Evolutionary conservation across 2,797 vertebrate species (phyloP).

Genomic region (Onychomys torridus): DNA sequence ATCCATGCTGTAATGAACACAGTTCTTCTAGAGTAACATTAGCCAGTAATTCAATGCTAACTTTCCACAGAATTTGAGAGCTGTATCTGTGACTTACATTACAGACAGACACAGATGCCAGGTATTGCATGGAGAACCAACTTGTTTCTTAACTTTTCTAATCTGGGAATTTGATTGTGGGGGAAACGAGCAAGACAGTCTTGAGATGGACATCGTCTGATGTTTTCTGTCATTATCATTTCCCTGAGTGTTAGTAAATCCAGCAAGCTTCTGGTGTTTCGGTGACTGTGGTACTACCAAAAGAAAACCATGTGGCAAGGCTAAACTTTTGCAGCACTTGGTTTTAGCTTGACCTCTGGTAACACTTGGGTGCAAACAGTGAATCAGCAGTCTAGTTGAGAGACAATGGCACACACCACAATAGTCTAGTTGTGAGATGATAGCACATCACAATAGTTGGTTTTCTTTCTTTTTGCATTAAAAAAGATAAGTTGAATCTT

Average conservation of each 20-base stretch:
- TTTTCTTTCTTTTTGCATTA: not conserved
- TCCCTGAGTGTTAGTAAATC: not conserved
- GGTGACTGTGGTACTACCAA: not conserved
- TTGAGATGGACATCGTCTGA: not conserved
- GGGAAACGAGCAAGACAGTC: not conserved
- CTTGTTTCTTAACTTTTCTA: slow-evolving; percentile 44
- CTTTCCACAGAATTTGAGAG: slow-evolving; percentile 84
- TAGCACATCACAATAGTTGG: not conserved
- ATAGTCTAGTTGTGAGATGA: no score
- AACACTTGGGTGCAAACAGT: not conserved
- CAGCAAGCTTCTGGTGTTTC: slow-evolving; percentile 10
- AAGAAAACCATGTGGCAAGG: not conserved
- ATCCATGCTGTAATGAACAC: slow-evolving; percentile 81
- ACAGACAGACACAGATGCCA: slow-evolving; percentile 76
- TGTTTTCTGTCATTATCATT: not conserved
- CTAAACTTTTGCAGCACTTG: not conserved
- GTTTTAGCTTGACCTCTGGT: not conserved
- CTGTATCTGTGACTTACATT: slow-evolving; percentile 77
- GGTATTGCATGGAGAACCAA: not conserved
- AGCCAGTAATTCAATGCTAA: slow-evolving; percentile 81
- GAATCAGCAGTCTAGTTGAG: not conserved
- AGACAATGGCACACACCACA: not conserved
- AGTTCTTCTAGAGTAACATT: slow-evolving; percentile 65
- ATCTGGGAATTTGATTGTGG: slow-evolving; percentile 47
- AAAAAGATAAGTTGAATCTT: slow-evolving; percentile 23